Evolutionary conservation across 2,888 invertebrate species (phyloP).

Genomic region (Candidula unifasciata): DNA sequence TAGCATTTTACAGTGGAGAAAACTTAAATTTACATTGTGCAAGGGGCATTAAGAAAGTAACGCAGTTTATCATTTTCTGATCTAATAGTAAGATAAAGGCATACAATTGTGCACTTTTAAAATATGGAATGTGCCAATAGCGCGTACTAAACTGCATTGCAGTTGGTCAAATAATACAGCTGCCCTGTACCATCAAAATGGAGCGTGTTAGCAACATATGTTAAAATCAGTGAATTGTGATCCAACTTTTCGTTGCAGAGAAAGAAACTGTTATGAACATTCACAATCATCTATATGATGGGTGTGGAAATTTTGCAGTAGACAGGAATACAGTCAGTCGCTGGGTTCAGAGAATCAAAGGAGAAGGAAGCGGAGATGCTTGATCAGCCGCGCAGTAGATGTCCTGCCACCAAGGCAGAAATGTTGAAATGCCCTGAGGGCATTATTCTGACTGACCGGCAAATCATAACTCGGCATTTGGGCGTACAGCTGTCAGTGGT

Average conservation of each 20-base stretch:
- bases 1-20: neutral
- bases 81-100: no score
- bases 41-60: no score
- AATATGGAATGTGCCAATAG: no score
- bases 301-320: neutral
- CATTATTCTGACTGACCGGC: neutral
- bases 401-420: neutral
- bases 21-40: neutral
- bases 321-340: neutral
- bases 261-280: neutral
- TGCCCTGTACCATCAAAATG: no score
- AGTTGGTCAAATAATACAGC: no score
- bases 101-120: no score
- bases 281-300: neutral
- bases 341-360: neutral
- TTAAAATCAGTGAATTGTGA: no score
- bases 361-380: neutral
- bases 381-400: neutral
- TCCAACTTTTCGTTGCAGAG: neutral
- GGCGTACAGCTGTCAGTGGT: no score
- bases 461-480: neutral
- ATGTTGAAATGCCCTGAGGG: constrained; percentile 5
- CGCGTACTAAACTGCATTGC: no score
- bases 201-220: no score
- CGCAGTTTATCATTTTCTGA: no score